Percentiles rank a stretch among this genome's conserved stretches.
Evolutionary conservation across 1,140 invertebrate genomes (phyloP).

Genomic region (Heliconius eleuchia): DNA sequence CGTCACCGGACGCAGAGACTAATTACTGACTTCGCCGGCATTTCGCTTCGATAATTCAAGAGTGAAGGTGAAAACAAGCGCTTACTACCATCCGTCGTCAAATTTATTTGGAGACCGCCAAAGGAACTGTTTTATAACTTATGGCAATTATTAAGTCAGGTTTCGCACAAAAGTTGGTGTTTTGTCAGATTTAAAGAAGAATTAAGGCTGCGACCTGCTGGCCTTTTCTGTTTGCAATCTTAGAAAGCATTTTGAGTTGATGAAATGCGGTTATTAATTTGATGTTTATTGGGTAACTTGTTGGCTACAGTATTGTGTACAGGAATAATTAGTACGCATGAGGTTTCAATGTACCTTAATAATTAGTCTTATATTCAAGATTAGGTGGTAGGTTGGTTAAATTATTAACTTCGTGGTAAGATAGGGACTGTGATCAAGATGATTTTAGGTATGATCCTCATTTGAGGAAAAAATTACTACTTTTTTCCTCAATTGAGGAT

Average conservation of each 20-base stretch:
- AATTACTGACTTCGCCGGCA: conserved; percentile 16
- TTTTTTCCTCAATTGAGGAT: no score
- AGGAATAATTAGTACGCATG: not conserved
- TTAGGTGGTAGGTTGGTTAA: no score
- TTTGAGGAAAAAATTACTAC: no score
- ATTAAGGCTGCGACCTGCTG: not conserved
- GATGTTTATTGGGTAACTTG: not conserved
- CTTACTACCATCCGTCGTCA: conserved; percentile 22
- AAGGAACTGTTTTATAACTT: conserved; percentile 21
- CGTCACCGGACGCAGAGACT: not conserved
- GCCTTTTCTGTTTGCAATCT: not conserved
- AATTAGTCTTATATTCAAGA: not conserved
- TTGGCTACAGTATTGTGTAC: not conserved
- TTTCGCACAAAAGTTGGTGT: not conserved
- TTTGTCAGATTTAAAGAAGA: not conserved
- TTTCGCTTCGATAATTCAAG: conserved; percentile 19
- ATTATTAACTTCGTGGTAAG: no score
- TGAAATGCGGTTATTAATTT: not conserved
- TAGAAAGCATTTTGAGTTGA: not conserved
- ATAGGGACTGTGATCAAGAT: no score
- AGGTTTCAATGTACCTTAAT: not conserved
- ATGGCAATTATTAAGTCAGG: conserved; percentile 8
- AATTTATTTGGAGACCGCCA: conserved; percentile 16
- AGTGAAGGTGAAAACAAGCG: conserved; percentile 23
- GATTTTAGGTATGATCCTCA: no score